These are phyloP conservation scores for Brachystomella parvula DNA, from an alignment of 1,140 invertebrate genomes.

Conservation along the genomic window DNA sequence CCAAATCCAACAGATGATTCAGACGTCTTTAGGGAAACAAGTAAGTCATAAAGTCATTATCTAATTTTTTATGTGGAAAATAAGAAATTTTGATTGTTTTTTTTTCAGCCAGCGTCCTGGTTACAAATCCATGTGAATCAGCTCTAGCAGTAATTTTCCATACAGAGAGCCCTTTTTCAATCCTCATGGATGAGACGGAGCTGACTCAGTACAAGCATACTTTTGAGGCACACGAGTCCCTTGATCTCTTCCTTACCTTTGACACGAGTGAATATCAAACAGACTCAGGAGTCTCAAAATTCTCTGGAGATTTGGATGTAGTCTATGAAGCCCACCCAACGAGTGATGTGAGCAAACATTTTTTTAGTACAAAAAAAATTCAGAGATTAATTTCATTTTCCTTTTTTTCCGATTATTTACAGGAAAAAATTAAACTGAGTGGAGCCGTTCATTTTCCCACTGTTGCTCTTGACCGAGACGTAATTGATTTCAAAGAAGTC, in stretches of 20 bases:
- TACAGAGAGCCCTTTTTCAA: not conserved
- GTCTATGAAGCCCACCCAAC: not conserved
- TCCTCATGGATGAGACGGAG: not conserved
- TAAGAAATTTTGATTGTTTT: not conserved
- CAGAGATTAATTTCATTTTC: not conserved
- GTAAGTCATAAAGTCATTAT: not conserved
- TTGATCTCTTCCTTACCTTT: not conserved
- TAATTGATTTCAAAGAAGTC: not conserved
- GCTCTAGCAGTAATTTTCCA: not conserved
- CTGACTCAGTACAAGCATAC: not conserved
- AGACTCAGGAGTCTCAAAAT: not conserved
- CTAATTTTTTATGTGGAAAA: not conserved
- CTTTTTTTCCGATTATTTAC: not conserved
- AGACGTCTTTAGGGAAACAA: not conserved
- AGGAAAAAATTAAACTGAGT: not conserved
- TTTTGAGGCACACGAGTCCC: not conserved
- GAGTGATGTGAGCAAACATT: not conserved
- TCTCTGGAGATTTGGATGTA: not conserved
- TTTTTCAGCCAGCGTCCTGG: not conserved
- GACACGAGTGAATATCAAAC: not conserved
- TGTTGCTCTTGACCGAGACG: not conserved
- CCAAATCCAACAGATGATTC: not conserved
- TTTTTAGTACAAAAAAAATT: no score
- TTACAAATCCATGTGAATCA: not conserved
- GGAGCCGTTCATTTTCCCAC: not conserved